A percentile compares a stretch with the other conserved stretches of the same genome.
phyloP scores from a whole-genome alignment of 2,797 vertebrate species.

The Cirrhinus mrigala region DNA sequence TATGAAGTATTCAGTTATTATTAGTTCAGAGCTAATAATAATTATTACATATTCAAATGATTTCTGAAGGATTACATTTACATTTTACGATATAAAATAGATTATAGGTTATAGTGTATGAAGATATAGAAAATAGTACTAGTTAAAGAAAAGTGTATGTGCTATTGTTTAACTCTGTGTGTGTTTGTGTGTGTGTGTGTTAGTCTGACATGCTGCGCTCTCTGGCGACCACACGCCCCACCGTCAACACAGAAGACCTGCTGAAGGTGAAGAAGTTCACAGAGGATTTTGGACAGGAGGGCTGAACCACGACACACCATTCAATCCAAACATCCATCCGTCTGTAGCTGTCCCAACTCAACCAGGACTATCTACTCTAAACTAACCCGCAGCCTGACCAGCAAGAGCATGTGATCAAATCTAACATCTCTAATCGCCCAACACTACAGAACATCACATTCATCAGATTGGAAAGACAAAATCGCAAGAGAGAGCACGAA shows the following conservation, averaged over 20 bases:
- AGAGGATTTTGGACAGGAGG: constrained; percentile 97
- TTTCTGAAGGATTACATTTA: no score
- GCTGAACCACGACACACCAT: constrained; percentile 71
- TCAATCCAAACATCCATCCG: neutral
- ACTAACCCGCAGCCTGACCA: neutral
- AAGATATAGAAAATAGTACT: no score
- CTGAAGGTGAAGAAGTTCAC: constrained; percentile 97
- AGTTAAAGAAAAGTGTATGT: no score
- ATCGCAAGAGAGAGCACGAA: neutral
- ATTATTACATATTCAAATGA: no score
- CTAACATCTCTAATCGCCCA: neutral
- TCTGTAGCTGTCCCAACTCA: neutral
- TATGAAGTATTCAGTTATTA: no score
- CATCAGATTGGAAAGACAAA: neutral
- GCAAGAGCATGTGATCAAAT: neutral
- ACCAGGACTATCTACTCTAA: neutral
- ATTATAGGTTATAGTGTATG: no score
- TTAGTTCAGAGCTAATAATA: no score
- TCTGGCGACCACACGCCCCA: constrained; percentile 92
- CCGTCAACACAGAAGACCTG: constrained; percentile 92
- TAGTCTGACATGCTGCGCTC: constrained; percentile 97
- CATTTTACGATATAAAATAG: no score
- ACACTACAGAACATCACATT: constrained; percentile 7
- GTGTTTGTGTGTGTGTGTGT: constrained; percentile 20
- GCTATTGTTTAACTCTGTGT: neutral